Base-by-base conservation (phyloP, 2,888 invertebrate genomes). In the Phrixothrix hirtus region DNA sequence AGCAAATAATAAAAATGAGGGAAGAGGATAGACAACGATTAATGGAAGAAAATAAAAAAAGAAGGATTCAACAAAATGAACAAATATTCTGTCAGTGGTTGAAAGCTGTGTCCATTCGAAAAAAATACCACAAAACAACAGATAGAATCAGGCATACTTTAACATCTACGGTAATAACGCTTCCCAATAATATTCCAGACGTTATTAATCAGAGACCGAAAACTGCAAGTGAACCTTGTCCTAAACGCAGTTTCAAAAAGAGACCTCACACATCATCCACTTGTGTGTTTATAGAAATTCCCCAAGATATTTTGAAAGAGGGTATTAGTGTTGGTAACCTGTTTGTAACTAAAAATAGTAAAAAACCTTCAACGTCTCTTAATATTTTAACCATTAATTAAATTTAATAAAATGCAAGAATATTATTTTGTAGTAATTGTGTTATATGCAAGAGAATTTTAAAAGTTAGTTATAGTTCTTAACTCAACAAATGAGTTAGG, bases 21-120 rank as follows among this genome's bases (percentile, higher is more conserved):
- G 76, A 79, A 62, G 67, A 75, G 36, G 76, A 78, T 57, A 69
- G 75, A 6, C 71, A 71, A 29, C 75, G 76, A 65, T 72, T 78
- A 65, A 68, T 78, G 43, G 77, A 70, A 35, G 73, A 73, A 49
- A 73, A 70, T 55, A 68, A 66, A 45, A 58, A 61, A 32, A 57
- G 70, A 44, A 71, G 66, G 50, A 65, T 69, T 13, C 66, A 74
- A 60, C 71, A 80, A 54, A 81, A 81, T 64, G 81, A 81, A 63
- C 70, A 75, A 29, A 79, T 80, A 31, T 81, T 81, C 48, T 77
- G 77, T 34, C 78, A 77, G 21, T 81, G 81, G 81, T 66, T 81
- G 36, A 77, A 57, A 69, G 71, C 17, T 59, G 73, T 46, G 9
- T 38, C 45, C 11, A 29, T 25, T 7, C 38, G 47, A 11, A 45